Evolutionary conservation across 2,888 invertebrate species (phyloP), one percentile per base, ranked within the genome.

Genomic region (Dysmachus trigonus): DNA sequence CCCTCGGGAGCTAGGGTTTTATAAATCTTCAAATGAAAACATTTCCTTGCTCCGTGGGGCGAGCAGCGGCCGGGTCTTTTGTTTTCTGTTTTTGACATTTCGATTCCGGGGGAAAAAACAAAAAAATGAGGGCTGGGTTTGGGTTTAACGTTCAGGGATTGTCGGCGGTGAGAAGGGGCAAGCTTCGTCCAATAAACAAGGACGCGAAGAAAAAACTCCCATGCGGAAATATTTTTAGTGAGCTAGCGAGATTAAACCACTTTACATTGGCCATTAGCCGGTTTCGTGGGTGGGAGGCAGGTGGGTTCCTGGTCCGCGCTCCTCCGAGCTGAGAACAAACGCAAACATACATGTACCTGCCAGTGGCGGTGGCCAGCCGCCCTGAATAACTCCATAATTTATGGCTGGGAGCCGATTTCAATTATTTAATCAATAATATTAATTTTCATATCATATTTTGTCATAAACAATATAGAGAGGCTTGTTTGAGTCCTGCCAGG

Each of bases 381-480:
- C 41, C 85, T 74, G 53, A 79, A 77, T 81, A 74, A 87, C 51
- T 47, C 71, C n/a, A 71, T 87, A 86, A 87, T 87, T 87, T 87
- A 87, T 85, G 83, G 71, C 72, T 74, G 51, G 74, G 47, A 85
- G 31, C 90, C 91, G 90, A 90, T 91, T 91, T 91, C 92, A 91
- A 92, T 92, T 91, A 92, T 91, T 91, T 91, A 92, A 91, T 91
- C 92, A 91, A 91, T 92, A 91, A 91, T 91, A 92, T 91, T 92
- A 92, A 92, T 92, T 91, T 91, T 91, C 91, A 90, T 91, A 91
- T 92, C 91, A 91, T 91, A 91, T 91, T 92, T 91, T 92, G 92
- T 92, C 92, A 91, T 89, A 90, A 90, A 90, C 92, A 91, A 92
- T 91, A 92, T 86, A 86, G 86, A 84, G 84, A 84, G 41, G 86